Base-by-base conservation (phyloP, 2,888 invertebrate species). In the Archips crataeganus region DNA sequence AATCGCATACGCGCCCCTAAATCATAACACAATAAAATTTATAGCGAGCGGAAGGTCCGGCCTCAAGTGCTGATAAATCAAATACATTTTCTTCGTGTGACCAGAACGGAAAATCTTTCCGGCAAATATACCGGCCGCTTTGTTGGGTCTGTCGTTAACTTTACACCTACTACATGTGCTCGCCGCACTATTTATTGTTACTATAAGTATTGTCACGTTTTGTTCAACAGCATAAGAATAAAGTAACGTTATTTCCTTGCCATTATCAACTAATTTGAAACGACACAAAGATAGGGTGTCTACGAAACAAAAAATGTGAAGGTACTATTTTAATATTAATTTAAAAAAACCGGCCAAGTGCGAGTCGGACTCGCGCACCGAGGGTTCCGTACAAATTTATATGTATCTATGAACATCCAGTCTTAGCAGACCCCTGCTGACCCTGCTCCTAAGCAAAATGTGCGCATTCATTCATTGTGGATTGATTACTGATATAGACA, bases 11-110 rank as follows among this genome's bases (percentile, higher is more conserved):
- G 87, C 87, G 89, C 85, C 85, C 91, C 90, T 93, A 94, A 93
- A 93, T 93, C 93, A 93, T 93, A 93, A 90, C 91, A 91, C 92
- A 94, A 93, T 93, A 93, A 91, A 93, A 94, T 94, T 93, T 94
- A 94, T 93, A 90, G 93, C 92, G 79, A 86, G 82, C 91, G 92
- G 91, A 93, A 92, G 92, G 93, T 94, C 93, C 93, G 91, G 92
- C 91, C 92, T 92, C 90, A 89, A 93, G 93, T 91, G 90, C 91
- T 91, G 88, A 93, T 93, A 94, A 93, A 93, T 93, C 93, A 93
- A 91, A 92, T 88, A 90, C 90, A 90, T 90, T 93, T 92, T 91
- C 92, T 93, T 92, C 89, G 89, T 90, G 89, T 87, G 91, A 92
- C 90, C 89, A 84, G 84, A 87, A 87, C 87, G 88, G 88, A 86